A percentile compares a stretch with the other conserved stretches of the same genome.
Evolutionary conservation across 2,797 vertebrate species (phyloP).

Genomic region (Scyliorhinus canicula): DNA sequence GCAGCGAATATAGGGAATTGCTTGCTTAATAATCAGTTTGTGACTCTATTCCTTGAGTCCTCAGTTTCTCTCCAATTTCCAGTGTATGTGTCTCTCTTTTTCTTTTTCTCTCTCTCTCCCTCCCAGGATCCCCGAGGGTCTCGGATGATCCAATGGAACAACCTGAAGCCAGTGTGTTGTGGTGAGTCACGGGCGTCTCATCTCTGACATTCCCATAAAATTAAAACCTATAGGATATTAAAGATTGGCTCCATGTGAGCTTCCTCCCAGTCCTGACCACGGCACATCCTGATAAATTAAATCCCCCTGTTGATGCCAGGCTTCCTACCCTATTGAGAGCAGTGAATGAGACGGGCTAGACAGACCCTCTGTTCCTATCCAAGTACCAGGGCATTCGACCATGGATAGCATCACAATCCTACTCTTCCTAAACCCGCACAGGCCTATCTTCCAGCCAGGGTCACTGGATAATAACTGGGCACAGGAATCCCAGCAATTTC

Average conservation of each 20-base stretch:
- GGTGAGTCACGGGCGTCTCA: constrained; percentile 41
- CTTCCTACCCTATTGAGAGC: not conserved
- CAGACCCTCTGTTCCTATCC: not conserved
- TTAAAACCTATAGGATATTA: not conserved
- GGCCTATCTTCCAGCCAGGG: not conserved
- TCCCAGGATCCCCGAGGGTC: constrained; percentile 82
- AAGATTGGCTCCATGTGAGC: not conserved
- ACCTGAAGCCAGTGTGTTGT: constrained; percentile 72
- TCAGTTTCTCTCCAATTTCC: not conserved
- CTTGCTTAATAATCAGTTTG: not conserved
- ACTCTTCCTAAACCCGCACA: not conserved
- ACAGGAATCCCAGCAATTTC: not conserved
- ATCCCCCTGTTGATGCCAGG: not conserved
- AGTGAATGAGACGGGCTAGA: not conserved
- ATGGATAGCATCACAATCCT: not conserved
- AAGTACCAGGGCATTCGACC: not conserved
- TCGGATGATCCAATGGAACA: constrained; percentile 80
- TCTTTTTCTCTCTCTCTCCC: constrained; percentile 15
- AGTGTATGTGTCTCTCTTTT: not conserved
- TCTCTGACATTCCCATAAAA: not conserved
- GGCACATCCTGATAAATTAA: not conserved
- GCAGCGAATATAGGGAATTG: not conserved
- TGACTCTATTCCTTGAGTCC: not conserved
- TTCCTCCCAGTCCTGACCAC: not conserved
- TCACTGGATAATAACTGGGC: not conserved